Evolutionary conservation across 2,797 vertebrate genomes (phyloP).

Genomic region (Peromyscus aztecus): DNA sequence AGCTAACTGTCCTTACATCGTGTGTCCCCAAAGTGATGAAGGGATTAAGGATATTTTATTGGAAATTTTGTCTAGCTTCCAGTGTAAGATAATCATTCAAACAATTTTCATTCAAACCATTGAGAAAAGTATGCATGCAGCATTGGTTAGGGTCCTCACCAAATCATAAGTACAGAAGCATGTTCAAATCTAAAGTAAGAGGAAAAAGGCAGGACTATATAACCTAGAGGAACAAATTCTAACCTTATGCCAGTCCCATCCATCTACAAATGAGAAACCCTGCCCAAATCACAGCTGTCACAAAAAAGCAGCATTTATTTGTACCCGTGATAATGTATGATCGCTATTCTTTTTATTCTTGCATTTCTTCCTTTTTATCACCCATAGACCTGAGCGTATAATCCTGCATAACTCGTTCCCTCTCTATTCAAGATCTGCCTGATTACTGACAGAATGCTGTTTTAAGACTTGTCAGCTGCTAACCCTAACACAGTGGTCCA

Average conservation of each 20-base stretch:
- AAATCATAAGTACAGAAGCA: background rate
- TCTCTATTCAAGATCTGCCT: background rate
- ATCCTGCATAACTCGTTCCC: background rate
- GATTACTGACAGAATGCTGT: background rate
- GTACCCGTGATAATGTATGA: background rate
- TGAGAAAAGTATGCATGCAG: background rate
- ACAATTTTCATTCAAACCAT: background rate
- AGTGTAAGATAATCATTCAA: conserved; percentile 14
- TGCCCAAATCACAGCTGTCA: background rate
- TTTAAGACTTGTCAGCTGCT: background rate
- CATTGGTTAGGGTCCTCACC: background rate
- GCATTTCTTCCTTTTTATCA: background rate
- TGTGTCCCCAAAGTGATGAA: conserved; percentile 27
- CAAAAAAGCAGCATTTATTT: background rate
- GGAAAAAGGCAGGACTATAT: background rate
- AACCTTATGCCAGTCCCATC: background rate
- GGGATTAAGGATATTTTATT: conserved; percentile 11
- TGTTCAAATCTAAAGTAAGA: background rate
- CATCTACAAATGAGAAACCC: background rate
- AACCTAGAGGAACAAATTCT: background rate
- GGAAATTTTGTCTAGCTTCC: background rate
- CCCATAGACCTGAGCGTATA: background rate
- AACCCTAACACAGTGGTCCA: background rate
- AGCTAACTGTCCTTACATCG: background rate
- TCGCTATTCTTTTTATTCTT: background rate